These are phyloP conservation scores for Flexamia atlantica DNA, from an alignment of 2,888 invertebrate genomes.

Conservation along the genomic window DNA sequence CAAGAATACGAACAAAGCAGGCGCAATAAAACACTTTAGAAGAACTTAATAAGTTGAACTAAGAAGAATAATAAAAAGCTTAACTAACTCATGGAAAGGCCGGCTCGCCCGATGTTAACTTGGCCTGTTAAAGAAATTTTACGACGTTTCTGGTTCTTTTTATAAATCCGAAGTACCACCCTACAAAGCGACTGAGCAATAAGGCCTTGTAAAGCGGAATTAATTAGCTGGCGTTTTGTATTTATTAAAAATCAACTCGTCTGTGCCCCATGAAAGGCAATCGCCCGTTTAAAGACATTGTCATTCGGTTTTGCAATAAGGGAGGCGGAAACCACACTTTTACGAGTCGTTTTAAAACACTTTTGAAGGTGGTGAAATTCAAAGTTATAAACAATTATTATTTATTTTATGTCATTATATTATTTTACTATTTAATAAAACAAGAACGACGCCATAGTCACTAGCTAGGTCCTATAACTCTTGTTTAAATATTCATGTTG, in stretches of 20 bases:
- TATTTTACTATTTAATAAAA: no score
- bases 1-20: slow-evolving; percentile 28
- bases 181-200: slow-evolving; percentile 25
- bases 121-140: slow-evolving; percentile 36
- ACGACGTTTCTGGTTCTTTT: slow-evolving; percentile 27
- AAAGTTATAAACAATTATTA: no score
- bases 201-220: slow-evolving; percentile 25
- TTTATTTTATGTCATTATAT: no score
- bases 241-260: slow-evolving; percentile 35
- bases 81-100: slow-evolving; percentile 21
- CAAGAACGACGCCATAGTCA: no score
- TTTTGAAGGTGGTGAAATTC: no score
- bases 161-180: slow-evolving; percentile 6
- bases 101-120: slow-evolving; percentile 21
- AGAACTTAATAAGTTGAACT: slow-evolving; percentile 40
- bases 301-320: neutral
- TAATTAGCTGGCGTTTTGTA: slow-evolving; percentile 41
- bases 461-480: no score
- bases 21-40: slow-evolving; percentile 36
- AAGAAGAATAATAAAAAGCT: slow-evolving; percentile 45
- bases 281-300: slow-evolving; percentile 4
- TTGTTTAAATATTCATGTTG: no score
- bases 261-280: slow-evolving; percentile 11
- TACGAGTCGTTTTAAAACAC: no score
- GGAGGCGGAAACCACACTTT: no score